phyloP scores from a whole-genome alignment of 1,140 invertebrate genomes.

The Cyclina sinensis region DNA sequence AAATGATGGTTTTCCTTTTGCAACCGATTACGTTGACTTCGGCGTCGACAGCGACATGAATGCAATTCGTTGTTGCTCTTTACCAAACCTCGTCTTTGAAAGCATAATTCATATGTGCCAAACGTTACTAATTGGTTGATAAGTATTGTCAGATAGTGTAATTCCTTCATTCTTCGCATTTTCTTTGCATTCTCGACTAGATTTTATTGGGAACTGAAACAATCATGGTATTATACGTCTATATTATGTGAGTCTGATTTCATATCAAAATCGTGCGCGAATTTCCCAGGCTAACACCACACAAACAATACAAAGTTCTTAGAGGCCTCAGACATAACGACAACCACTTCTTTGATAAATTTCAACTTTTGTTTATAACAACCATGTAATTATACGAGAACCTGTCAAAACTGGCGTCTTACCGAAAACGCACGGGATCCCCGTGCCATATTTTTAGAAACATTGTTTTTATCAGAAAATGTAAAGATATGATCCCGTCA shows the following conservation, averaged over 20 bases:
- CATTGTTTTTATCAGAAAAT: slow-evolving; percentile 41
- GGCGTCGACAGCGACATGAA: background rate
- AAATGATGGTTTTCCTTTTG: background rate
- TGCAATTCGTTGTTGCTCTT: background rate
- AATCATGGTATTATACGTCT: background rate
- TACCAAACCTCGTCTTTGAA: background rate
- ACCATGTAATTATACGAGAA: slow-evolving; percentile 30
- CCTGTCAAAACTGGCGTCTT: slow-evolving; percentile 66
- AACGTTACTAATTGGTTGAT: background rate
- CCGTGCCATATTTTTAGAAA: slow-evolving; percentile 42
- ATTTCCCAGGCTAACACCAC: slow-evolving; percentile 24
- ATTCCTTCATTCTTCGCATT: background rate
- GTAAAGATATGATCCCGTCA: slow-evolving; percentile 34
- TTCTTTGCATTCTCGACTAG: background rate
- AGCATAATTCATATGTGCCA: slow-evolving; percentile 9
- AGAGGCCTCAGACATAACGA: slow-evolving; percentile 22
- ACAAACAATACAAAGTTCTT: slow-evolving; percentile 53
- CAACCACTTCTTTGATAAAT: slow-evolving; percentile 57
- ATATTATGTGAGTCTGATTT: background rate
- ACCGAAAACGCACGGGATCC: slow-evolving; percentile 12
- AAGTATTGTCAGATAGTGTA: slow-evolving; percentile 2
- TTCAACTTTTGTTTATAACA: slow-evolving; percentile 57
- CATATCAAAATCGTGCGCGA: slow-evolving; percentile 46
- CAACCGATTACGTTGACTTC: background rate
- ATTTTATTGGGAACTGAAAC: background rate